Conservation (phyloP, 2,888 invertebrate genomes). For the Balanococcus diminutus region DNA sequence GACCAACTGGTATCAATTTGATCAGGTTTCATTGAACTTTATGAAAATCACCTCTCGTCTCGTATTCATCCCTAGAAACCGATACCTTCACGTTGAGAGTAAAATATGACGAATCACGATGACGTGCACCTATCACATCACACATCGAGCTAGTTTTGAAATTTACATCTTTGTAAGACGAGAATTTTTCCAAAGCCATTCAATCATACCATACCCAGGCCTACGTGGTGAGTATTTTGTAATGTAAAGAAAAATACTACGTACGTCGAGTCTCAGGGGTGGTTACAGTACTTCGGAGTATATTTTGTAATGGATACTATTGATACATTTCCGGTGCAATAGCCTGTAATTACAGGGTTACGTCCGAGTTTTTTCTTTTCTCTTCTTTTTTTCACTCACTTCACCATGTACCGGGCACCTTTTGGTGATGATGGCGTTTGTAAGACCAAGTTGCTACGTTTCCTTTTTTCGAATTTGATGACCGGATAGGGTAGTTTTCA, state of each 20-base stretch:
- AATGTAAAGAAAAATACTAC: background rate
- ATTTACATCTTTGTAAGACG: background rate
- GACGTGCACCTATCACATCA: background rate
- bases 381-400: background rate
- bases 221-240: background rate
- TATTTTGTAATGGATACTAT: constrained; percentile 3
- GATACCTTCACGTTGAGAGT: background rate
- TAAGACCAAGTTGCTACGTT: background rate
- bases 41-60: background rate
- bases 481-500: constrained; percentile 16
- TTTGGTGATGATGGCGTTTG: background rate
- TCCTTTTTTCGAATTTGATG: background rate
- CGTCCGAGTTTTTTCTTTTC: background rate
- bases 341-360: constrained; percentile 14
- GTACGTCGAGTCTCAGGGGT: background rate
- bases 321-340: constrained; percentile 27
- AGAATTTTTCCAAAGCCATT: background rate
- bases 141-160: background rate
- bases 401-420: background rate
- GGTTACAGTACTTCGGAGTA: background rate
- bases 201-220: background rate
- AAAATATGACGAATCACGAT: constrained; percentile 16
- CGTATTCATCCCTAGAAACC: background rate
- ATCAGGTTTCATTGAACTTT: constrained; percentile 31
- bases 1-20: constrained; percentile 25